Evolutionary conservation across 2,797 vertebrate species (phyloP).

Genomic region (Trachurus trachurus): DNA sequence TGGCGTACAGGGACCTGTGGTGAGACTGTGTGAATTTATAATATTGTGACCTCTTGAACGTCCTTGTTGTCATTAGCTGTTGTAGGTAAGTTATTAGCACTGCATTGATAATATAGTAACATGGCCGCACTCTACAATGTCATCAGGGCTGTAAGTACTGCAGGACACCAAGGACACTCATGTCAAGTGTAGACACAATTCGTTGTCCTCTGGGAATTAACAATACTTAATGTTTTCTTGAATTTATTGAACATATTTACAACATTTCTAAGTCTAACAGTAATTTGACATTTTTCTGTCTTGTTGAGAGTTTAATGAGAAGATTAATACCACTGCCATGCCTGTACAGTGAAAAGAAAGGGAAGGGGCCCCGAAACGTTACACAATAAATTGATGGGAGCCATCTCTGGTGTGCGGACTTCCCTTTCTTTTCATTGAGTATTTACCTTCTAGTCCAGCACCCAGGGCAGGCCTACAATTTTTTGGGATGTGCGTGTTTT

Average conservation of each 20-base stretch:
- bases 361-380: too few species aligned
- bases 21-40: slow-evolving; percentile 1
- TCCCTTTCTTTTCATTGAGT: too few species aligned
- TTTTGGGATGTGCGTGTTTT: too few species aligned
- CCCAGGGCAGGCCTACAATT: too few species aligned
- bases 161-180: not conserved
- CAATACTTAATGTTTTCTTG: not conserved
- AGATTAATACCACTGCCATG: not conserved
- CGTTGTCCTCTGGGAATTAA: not conserved
- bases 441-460: too few species aligned
- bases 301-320: not conserved
- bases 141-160: not conserved
- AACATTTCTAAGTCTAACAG: not conserved
- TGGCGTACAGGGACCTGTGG: not conserved
- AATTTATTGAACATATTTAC: not conserved
- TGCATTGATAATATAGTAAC: not conserved
- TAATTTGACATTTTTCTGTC: not conserved
- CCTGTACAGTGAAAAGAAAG: not conserved
- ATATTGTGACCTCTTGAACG: not conserved
- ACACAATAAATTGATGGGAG: too few species aligned
- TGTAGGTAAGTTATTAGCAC: not conserved
- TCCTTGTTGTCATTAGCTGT: not conserved
- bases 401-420: too few species aligned
- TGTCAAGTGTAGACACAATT: not conserved
- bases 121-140: slow-evolving; percentile 6